Base-by-base conservation (phyloP, 2,888 invertebrate species). In the Deilephila elpenor region DNA sequence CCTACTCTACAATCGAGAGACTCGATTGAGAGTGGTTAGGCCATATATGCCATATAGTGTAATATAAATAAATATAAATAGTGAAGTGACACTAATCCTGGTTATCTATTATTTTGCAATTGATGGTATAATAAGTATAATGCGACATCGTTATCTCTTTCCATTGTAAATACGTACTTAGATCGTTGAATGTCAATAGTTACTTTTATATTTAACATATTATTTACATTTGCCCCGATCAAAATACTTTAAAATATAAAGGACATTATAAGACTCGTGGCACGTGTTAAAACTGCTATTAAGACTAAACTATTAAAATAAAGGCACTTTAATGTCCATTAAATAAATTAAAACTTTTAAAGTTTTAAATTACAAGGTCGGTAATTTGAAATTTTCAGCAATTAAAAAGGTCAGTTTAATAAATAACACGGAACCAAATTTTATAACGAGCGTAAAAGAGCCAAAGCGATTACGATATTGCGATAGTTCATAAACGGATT, bases 401-500 rank as follows among this genome's bases (percentile, higher is more conserved):
- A 29, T 60, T 29, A 60, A 29, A 14, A 60, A 29, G 25, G 14
- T 29, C 60, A 60, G 60, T 60, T 60, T 25, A 32, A 17, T 17
- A 29, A 32, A 17, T 17, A 29, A 60, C 17, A 5, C 60, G 60
- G 60, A 62, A 62, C 34, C 32, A 7, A 25, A 19, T 62, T 62
- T 62, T 62, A 62, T 34, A 34, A 62, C 32, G 1, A 32, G 25
- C 29, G 17, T 34, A 8, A 62, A 62, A n/a, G 32, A 34, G 61
- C 4, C 32, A 19, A 20, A 37, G n/a, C 64, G 32, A 37, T 64
- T n/a, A 32, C 11, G 19, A 34, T 64, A 64, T 64, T 64, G 37
- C 64, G 64, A 67, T 67, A 67, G 71, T 79, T 73, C 76, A 78
- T 75, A 75, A 75, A 75, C 72, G 70, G 77, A 81, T 78, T 75